Evolutionary conservation across 1,140 invertebrate species (phyloP).

Genomic region (Varroa destructor): DNA sequence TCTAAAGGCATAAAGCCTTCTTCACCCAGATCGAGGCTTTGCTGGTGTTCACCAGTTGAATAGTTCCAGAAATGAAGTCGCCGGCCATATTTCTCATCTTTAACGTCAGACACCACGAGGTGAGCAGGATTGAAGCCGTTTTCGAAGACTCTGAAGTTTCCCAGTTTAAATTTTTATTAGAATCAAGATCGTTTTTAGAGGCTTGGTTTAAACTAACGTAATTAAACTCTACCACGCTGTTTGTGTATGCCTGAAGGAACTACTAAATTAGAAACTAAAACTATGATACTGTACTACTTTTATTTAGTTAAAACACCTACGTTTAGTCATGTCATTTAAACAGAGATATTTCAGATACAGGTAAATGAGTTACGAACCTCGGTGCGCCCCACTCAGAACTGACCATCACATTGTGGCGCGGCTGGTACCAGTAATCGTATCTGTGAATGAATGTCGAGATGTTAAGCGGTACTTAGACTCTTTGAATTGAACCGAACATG

Average conservation of each 20-base stretch:
- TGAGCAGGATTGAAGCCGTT: constrained; percentile 57
- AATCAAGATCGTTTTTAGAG: no score
- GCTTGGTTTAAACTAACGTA: no score
- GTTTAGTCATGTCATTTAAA: no score
- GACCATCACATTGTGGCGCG: constrained; percentile 75
- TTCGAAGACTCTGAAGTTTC: constrained; percentile 52
- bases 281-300: no score
- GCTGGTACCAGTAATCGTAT: constrained; percentile 87
- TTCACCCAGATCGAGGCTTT: constrained; percentile 67
- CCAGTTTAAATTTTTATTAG: neutral
- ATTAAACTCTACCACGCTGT: no score
- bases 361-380: neutral
- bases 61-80: constrained; percentile 79
- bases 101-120: constrained; percentile 40
- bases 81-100: constrained; percentile 58
- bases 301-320: no score
- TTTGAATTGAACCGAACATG: constrained; percentile 38
- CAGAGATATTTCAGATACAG: no score
- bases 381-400: constrained; percentile 83
- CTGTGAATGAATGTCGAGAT: constrained; percentile 31
- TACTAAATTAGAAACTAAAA: no score
- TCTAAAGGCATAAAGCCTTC: constrained; percentile 80
- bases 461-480: no score
- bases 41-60: constrained; percentile 59
- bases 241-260: no score